Evolutionary conservation across 2,797 vertebrate genomes (phyloP), one percentile per base, ranked within the genome.

Genomic region (Sphenopsis melanotis): DNA sequence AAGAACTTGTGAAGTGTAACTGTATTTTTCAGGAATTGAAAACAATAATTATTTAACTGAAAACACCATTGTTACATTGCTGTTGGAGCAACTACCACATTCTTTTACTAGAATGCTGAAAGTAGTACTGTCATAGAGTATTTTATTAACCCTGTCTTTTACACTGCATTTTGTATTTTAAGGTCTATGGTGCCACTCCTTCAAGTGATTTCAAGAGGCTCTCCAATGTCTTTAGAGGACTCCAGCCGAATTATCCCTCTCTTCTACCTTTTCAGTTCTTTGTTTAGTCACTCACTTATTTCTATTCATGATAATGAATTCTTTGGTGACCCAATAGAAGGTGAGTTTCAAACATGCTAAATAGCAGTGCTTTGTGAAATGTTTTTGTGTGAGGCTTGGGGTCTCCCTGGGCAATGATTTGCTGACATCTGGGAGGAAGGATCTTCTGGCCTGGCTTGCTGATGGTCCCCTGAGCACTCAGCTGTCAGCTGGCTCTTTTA

Each of bases 281-380:
- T 99, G 91, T 99, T 99, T 97, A 99, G 99, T 93, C 99, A 99
- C 97, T 99, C 99, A 2, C 99, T 99, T 24, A 99, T 99, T 97
- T 99, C 99, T 23, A 99, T 99, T 94, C 99, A 99, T 11, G 99
- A 99, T 96, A 99, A 99, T 27, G 99, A 99, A 95, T 99, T 99
- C 97, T 99, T 99, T 55, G 99, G 99, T 19, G 98, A 98, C 65
- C 98, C 99, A 91, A 97, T 98, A 94, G 99, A 99, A 98, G 99
- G 99, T 98, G 94, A 97, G 76, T 92, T 94, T 80, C 6, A 12
- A 68, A 56, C 66, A 27, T 72, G 13, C 4, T 65, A 13, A 47
- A 18, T 42, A 56, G 23, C 15, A 75, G 15, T 53, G 24, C 23
- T 53, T 85, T 64, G 19, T 49, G n/a, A 56, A 91, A 36, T 69